Evolutionary conservation across 2,797 vertebrate species (phyloP).

Genomic region (Lycodopsis pacificus): DNA sequence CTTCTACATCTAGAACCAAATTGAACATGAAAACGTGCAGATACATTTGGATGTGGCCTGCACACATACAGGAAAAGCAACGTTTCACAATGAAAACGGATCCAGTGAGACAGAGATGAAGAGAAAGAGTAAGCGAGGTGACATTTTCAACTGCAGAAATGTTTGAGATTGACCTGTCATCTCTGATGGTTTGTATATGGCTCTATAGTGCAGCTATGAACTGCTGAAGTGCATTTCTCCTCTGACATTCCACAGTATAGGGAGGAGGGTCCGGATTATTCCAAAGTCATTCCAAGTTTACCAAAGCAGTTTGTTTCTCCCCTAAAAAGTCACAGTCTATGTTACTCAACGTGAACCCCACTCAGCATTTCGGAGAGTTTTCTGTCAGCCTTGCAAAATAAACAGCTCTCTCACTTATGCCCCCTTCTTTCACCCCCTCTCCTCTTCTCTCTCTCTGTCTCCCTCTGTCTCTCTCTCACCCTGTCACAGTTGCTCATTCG

Average conservation of each 20-base stretch:
- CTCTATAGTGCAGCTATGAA: constrained; percentile 50
- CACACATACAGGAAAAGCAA: constrained; percentile 1
- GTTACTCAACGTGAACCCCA: constrained; percentile 71
- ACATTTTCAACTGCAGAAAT: constrained; percentile 59
- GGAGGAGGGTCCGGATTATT: constrained; percentile 65
- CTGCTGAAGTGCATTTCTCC: constrained; percentile 74
- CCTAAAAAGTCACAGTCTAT: constrained; percentile 78
- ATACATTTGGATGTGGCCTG: neutral
- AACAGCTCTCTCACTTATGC: constrained; percentile 75
- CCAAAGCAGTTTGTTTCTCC: constrained; percentile 78
- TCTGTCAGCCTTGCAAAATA: constrained; percentile 83
- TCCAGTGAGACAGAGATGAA: constrained; percentile 52
- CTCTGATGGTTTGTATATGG: constrained; percentile 45
- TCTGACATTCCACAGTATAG: constrained; percentile 61
- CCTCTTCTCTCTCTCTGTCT: constrained; percentile 56
- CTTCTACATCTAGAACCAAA: neutral
- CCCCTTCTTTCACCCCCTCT: constrained; percentile 62
- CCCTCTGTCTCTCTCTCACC: constrained; percentile 60
- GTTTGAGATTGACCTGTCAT: constrained; percentile 70
- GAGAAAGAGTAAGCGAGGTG: constrained; percentile 31
- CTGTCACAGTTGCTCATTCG: constrained; percentile 81
- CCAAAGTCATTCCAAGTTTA: constrained; percentile 84
- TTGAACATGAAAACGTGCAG: neutral
- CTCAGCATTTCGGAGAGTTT: constrained; percentile 79
- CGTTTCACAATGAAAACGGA: constrained; percentile 37